These are phyloP conservation scores for Limnothrissa miodon DNA, from an alignment of 2,113 vertebrate species.

Conservation along the genomic window DNA sequence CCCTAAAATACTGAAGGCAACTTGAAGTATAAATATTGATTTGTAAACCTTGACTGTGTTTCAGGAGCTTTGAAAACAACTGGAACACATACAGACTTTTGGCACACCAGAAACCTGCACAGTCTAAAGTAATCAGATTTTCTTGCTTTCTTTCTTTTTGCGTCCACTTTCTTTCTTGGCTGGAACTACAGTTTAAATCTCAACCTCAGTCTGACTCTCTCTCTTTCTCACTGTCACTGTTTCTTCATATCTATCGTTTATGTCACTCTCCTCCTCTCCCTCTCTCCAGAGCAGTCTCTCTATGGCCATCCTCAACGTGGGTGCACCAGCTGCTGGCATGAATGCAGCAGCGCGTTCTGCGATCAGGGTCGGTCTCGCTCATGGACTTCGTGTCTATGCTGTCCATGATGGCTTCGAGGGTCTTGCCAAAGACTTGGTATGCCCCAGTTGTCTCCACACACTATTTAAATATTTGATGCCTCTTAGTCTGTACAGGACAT, in stretches of 20 bases:
- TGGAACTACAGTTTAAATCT: neutral
- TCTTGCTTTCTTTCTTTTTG: neutral
- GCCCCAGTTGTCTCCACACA: neutral
- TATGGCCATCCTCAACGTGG: slow-evolving; percentile 87
- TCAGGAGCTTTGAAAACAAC: slow-evolving; percentile 94
- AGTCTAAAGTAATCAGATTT: slow-evolving; percentile 74
- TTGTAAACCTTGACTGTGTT: neutral
- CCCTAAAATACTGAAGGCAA: neutral
- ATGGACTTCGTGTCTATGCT: slow-evolving; percentile 85
- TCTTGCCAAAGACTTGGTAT: slow-evolving; percentile 82
- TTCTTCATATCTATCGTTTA: neutral
- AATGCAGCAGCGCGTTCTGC: slow-evolving; percentile 85
- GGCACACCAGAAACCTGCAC: slow-evolving; percentile 81
- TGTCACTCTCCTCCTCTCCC: neutral
- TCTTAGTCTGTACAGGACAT: neutral
- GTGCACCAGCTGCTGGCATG: slow-evolving; percentile 91
- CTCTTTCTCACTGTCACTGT: slow-evolving; percentile 21
- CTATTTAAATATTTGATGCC: neutral
- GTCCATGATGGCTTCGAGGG: slow-evolving; percentile 92
- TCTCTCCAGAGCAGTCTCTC: slow-evolving; percentile 74
- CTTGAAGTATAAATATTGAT: neutral
- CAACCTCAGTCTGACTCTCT: neutral
- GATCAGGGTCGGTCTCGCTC: slow-evolving; percentile 83
- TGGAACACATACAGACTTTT: slow-evolving; percentile 92
- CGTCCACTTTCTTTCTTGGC: neutral